Evolutionary conservation across 2,797 vertebrate genomes (phyloP).

Genomic region (Tragelaphus eurycerus): DNA sequence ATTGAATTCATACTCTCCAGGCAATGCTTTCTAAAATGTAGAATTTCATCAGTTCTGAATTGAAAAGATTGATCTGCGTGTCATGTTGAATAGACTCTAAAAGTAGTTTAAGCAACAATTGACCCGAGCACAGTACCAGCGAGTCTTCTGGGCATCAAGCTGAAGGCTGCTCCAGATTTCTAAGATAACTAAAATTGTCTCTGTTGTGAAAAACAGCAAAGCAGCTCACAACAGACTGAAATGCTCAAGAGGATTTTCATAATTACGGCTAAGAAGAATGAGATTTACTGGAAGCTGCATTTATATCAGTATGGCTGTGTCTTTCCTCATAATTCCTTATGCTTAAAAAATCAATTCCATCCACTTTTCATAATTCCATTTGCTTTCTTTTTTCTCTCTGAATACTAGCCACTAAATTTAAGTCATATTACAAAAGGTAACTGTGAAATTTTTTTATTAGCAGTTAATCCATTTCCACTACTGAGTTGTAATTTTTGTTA

Average conservation of each 20-base stretch:
- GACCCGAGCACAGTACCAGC: slow-evolving; percentile 76
- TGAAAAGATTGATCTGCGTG: slow-evolving; percentile 86
- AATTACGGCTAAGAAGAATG: slow-evolving; percentile 77
- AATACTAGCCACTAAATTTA: slow-evolving; percentile 58
- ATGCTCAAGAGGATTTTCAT: slow-evolving; percentile 78
- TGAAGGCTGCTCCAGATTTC: slow-evolving; percentile 79
- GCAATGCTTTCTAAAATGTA: slow-evolving; percentile 82
- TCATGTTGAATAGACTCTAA: slow-evolving; percentile 83
- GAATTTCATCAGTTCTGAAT: slow-evolving; percentile 84
- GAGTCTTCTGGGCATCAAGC: slow-evolving; percentile 77
- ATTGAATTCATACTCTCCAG: slow-evolving; percentile 81
- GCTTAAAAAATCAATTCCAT: slow-evolving; percentile 41
- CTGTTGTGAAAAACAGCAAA: slow-evolving; percentile 67
- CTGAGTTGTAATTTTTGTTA: slow-evolving; percentile 5
- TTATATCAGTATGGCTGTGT: slow-evolving; percentile 71
- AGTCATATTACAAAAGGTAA: slow-evolving; percentile 24
- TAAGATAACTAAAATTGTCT: slow-evolving; percentile 79
- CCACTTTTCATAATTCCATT: slow-evolving; percentile 67
- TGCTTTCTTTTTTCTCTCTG: slow-evolving; percentile 59
- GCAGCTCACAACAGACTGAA: slow-evolving; percentile 61
- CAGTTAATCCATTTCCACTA: background rate
- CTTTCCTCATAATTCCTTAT: slow-evolving; percentile 58
- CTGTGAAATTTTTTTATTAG: background rate
- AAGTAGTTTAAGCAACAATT: slow-evolving; percentile 85
- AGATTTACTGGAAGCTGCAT: slow-evolving; percentile 75